Evolutionary conservation across 2,797 vertebrate species (phyloP), one percentile per base, ranked within the genome.

Genomic region (Lateolabrax maculatus): DNA sequence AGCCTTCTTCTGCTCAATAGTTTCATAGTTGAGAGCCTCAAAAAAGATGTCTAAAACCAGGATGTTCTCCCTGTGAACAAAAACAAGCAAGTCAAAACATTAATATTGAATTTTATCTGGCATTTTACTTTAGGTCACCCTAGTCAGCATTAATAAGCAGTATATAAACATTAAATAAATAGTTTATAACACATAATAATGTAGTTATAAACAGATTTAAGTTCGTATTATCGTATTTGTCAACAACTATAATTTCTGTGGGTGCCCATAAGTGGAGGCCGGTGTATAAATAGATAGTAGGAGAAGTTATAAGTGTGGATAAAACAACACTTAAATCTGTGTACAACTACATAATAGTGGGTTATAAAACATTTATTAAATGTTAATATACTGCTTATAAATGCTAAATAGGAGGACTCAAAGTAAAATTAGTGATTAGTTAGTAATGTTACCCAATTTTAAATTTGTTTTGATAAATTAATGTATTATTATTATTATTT

Each of bases 11-110:
- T 99, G 98, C 89, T 99, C 98, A 10, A 99, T 99, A 0, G 97
- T 99, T 93, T 99, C 98, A 7, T 99, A 99, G 94, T 99, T 99
- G 71, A 99, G 95, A 48, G 98, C 98, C 89, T 99, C 98, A 51
- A 99, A 99, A 93, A 99, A 99, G 89, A 99, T 98, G 77, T 99
- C 98, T 84, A 99, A 94, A 72, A 99, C 98, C 93, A 99, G 90
- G 83, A 99, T 97, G 79, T 99, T 99, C 86, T 99, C 98, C 88
- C 98, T 99, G 95, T 48, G 1, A 68, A 58, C 75, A 76, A 80
- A 58, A 71, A 21, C 8, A 27, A 60, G 58, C 8, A 21, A 55
- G 39, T 61, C 11, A 78, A 39, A 55, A 21, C 27, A n/a, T 51
- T 10, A 19, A 49, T 15, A 3, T 15, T 27, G 0, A 4, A 37